These are phyloP conservation scores for Acleris laterana DNA, from an alignment of 2,888 invertebrate genomes.

Conservation along the genomic window DNA sequence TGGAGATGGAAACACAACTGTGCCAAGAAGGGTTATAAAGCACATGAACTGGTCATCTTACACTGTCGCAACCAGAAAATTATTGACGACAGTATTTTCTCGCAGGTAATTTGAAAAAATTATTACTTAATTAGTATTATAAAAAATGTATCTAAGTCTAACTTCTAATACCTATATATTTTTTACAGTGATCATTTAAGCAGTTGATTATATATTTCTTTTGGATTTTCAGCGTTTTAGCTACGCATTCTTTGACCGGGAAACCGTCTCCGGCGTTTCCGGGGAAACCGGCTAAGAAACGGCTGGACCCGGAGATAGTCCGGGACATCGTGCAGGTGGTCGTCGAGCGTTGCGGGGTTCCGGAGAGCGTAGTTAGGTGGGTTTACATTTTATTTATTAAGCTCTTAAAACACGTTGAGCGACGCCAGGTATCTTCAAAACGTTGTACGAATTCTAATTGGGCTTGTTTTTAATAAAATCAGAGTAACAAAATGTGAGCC, in stretches of 20 bases:
- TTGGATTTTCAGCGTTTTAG: neutral
- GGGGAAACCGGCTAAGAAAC: neutral
- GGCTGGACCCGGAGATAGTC: neutral
- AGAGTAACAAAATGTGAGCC: neutral
- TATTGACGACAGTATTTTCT: neutral
- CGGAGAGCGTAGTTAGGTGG: neutral
- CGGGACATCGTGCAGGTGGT: slow-evolving; percentile 4
- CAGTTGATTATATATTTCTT: too few species aligned
- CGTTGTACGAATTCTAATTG: neutral
- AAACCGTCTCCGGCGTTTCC: neutral
- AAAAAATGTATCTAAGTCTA: too few species aligned
- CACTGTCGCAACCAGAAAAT: neutral
- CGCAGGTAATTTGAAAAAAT: neutral
- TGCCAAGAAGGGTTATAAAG: neutral
- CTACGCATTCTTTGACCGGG: neutral
- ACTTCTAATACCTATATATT: too few species aligned
- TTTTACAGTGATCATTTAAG: too few species aligned
- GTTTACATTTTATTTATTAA: neutral
- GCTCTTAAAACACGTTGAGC: neutral
- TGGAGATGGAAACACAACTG: neutral
- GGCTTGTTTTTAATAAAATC: neutral
- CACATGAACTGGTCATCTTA: neutral
- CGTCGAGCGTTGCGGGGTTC: neutral
- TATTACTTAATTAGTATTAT: neutral
- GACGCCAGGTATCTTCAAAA: neutral